Conservation (phyloP, 2,113 vertebrate genomes). For the Nicator chloris region DNA sequence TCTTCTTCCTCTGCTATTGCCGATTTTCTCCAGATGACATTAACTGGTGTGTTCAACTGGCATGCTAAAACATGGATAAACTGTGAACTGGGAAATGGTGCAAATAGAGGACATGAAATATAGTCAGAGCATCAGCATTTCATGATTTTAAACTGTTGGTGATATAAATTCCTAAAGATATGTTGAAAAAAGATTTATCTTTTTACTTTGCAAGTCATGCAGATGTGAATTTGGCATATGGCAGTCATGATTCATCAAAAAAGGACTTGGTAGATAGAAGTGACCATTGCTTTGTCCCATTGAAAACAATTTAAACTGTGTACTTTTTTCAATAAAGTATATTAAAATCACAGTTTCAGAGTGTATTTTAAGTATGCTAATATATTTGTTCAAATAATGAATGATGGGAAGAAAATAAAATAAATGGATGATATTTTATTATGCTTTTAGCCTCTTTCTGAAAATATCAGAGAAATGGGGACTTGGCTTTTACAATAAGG, state of each 20-base stretch:
- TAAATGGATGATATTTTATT: not conserved
- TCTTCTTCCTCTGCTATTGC: constrained; percentile 76
- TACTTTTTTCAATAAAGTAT: constrained; percentile 99
- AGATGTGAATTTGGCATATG: constrained; percentile 85
- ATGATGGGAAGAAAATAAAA: constrained; percentile 8
- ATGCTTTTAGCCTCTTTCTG: constrained; percentile 9
- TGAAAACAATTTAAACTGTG: constrained; percentile 86
- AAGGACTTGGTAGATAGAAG: constrained; percentile 79
- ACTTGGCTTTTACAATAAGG: not conserved
- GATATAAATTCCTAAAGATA: constrained; percentile 78
- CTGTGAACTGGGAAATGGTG: constrained; percentile 79
- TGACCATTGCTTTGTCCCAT: constrained; percentile 91
- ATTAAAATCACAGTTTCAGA: constrained; percentile 79
- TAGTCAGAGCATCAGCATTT: constrained; percentile 82
- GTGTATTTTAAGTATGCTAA: constrained; percentile 52
- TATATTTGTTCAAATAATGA: not conserved
- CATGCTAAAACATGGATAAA: constrained; percentile 83
- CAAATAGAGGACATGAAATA: constrained; percentile 77
- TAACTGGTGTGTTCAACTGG: constrained; percentile 73
- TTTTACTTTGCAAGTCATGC: constrained; percentile 88
- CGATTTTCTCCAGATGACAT: constrained; percentile 88
- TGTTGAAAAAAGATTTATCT: constrained; percentile 76
- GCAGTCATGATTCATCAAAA: constrained; percentile 71
- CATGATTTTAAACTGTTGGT: constrained; percentile 84
- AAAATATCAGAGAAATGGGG: not conserved